Percentiles rank a stretch among this genome's conserved stretches.
phyloP scores from a whole-genome alignment of 2,888 invertebrate genomes.

The Idaea straminata region DNA sequence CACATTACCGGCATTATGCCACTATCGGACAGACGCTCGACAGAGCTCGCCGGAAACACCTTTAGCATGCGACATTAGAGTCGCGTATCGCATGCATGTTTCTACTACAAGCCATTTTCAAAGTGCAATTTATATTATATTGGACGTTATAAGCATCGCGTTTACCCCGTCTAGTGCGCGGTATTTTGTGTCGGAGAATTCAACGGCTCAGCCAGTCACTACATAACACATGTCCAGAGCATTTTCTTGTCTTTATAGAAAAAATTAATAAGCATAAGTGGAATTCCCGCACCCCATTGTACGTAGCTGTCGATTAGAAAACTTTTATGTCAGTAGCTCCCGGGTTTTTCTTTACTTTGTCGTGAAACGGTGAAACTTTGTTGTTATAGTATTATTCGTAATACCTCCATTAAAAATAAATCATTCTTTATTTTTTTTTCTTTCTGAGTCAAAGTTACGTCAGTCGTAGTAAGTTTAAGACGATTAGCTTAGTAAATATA shows the following conservation, averaged over 20 bases:
- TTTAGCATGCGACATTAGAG: conserved; percentile 54
- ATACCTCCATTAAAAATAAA: conserved; percentile 35
- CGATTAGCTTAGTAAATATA: conserved; percentile 21
- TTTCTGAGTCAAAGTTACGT: conserved; percentile 14
- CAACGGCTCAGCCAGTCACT: conserved; percentile 55
- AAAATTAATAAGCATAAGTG: conserved; percentile 64
- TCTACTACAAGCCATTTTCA: conserved; percentile 71
- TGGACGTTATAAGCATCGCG: conserved; percentile 68
- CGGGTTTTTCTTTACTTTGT: conserved; percentile 26
- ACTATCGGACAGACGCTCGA: conserved; percentile 40
- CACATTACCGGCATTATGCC: conserved; percentile 78
- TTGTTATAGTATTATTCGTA: conserved; percentile 28
- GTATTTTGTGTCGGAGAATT: conserved; percentile 71
- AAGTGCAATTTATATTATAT: conserved; percentile 80
- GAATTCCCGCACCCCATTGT: conserved; percentile 45
- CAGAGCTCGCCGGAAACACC: conserved; percentile 44
- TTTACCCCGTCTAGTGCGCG: conserved; percentile 63
- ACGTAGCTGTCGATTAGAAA: conserved; percentile 48
- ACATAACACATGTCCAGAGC: conserved; percentile 37
- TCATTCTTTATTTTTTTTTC: conserved; percentile 25
- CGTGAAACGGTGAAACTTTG: conserved; percentile 30
- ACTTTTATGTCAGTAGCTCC: conserved; percentile 31
- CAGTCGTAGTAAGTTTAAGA: conserved; percentile 16
- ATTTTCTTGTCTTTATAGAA: conserved; percentile 57
- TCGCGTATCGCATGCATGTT: conserved; percentile 57